A percentile compares a stretch with the other conserved stretches of the same genome.
These are phyloP conservation scores for Morphnarchus princeps DNA, from an alignment of 2,113 vertebrate species.

Conservation along the genomic window DNA sequence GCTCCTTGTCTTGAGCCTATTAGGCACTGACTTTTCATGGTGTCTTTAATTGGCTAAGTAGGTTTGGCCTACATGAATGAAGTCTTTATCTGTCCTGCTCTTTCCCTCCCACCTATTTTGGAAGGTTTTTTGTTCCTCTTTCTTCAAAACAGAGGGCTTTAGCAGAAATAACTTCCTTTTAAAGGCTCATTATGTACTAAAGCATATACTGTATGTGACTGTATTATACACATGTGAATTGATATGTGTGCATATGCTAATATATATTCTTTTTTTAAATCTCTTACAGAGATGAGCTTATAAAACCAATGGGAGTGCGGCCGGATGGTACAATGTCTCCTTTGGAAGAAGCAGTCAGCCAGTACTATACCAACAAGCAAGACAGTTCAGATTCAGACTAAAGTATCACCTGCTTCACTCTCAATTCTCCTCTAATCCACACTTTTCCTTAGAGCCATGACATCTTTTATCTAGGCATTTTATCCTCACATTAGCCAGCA, in stretches of 20 bases:
- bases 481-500: slow-evolving; percentile 66
- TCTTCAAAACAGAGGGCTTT: slow-evolving; percentile 58
- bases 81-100: slow-evolving; percentile 62
- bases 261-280: slow-evolving; percentile 48
- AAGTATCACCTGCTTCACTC: slow-evolving; percentile 58
- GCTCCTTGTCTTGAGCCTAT: slow-evolving; percentile 63
- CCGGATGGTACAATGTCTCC: slow-evolving; percentile 92
- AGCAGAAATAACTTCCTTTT: slow-evolving; percentile 64
- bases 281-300: slow-evolving; percentile 87
- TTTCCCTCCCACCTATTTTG: slow-evolving; percentile 63
- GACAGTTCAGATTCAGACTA: slow-evolving; percentile 92
- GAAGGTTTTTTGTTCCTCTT: slow-evolving; percentile 42
- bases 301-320: slow-evolving; percentile 93
- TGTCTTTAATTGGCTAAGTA: slow-evolving; percentile 72
- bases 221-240: slow-evolving; percentile 33
- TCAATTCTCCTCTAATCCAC: slow-evolving; percentile 53
- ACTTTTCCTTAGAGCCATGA: slow-evolving; percentile 61
- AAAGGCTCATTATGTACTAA: slow-evolving; percentile 38
- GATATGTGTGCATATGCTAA: slow-evolving; percentile 52
- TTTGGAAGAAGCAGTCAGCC: slow-evolving; percentile 84
- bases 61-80: slow-evolving; percentile 69
- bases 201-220: slow-evolving; percentile 3
- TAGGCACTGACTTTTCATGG: slow-evolving; percentile 69
- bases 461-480: slow-evolving; percentile 69
- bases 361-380: slow-evolving; percentile 75